Evolutionary conservation across 64 coral and sea anemone species (phyloP), one percentile per base, ranked within the genome.

Genomic region (Porites australiensis): DNA sequence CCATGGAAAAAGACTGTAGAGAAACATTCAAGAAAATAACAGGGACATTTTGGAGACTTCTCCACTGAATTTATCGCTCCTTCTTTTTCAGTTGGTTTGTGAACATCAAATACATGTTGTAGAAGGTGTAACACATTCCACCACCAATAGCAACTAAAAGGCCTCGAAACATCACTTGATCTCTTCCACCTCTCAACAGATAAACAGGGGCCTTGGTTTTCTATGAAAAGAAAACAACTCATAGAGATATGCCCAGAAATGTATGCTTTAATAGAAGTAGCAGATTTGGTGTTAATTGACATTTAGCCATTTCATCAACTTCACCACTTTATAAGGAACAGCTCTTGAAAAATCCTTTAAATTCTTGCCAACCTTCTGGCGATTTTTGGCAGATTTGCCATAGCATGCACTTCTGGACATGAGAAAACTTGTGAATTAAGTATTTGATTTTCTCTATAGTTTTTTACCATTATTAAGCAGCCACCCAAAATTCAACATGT

Each of bases 31-130:
- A 52, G 46, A 52, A 77, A 77, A 47, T 11, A 43, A 82, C 10
- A 5, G 16, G 63, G 44, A 44, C 27, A 77, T 14, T 2, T 48
- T 46, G 1, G 23, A n/a, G 2, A 45, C 37, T 11, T 13, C 23
- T 8, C n/a, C 3, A 74, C 0, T 50, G 52, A 64, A 64, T 64
- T 93, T 46, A 87, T 91, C 75, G 82, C 75, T 91, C 80, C 67
- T 97, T 92, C 75, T 92, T 97, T 53, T 97, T 97, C 79, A 97
- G 79, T 83, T 73, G 85, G 23, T 92, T 92, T 69, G 88, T 90
- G 52, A 92, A 81, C 83, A 97, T 87, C 86, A 94, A 90, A 63
- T 59, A 91, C 45, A 96, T 71, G 8, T 90, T 69, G 80, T 89
- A 97, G 77, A 91, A 91, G 13, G 88, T 82, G 81, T 84, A 84